phyloP scores from a whole-genome alignment of 2,797 vertebrate genomes.

The Chrysolophus pictus region DNA sequence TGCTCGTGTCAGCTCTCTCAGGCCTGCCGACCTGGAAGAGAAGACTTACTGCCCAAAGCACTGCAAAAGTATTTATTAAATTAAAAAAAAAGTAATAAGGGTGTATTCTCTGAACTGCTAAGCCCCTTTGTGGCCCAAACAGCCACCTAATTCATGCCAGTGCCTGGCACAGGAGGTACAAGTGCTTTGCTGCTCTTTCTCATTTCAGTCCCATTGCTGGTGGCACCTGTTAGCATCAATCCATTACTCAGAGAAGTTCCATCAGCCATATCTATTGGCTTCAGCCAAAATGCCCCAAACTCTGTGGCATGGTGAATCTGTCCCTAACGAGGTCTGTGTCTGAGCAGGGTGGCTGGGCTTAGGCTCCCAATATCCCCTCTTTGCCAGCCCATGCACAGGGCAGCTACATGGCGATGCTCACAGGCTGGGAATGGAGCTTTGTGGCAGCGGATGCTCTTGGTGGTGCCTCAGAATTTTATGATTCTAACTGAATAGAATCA shows the following conservation, averaged over 20 bases:
- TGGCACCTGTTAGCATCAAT: background rate
- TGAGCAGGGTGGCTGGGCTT: background rate
- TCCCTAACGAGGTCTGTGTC: background rate
- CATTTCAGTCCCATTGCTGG: background rate
- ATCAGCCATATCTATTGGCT: background rate
- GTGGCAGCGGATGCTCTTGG: background rate
- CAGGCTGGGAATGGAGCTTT: background rate
- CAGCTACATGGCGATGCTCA: background rate
- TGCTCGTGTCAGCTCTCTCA: background rate
- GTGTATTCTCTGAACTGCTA: background rate
- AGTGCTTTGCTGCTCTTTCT: background rate
- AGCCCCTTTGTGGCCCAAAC: background rate
- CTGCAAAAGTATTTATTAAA: background rate
- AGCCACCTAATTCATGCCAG: background rate
- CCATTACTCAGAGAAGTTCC: background rate
- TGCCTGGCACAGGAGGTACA: fast-evolving
- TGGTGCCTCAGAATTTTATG: background rate
- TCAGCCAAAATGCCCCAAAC: background rate
- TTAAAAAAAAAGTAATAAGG: background rate
- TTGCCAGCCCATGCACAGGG: background rate
- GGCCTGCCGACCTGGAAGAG: background rate
- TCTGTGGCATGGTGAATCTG: background rate
- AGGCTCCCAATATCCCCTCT: background rate
- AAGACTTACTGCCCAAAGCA: background rate
- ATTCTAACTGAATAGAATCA: too few species aligned